Evolutionary conservation across 2,113 vertebrate species (phyloP), one percentile per base, ranked within the genome.

Genomic region (Oreochromis niloticus): DNA sequence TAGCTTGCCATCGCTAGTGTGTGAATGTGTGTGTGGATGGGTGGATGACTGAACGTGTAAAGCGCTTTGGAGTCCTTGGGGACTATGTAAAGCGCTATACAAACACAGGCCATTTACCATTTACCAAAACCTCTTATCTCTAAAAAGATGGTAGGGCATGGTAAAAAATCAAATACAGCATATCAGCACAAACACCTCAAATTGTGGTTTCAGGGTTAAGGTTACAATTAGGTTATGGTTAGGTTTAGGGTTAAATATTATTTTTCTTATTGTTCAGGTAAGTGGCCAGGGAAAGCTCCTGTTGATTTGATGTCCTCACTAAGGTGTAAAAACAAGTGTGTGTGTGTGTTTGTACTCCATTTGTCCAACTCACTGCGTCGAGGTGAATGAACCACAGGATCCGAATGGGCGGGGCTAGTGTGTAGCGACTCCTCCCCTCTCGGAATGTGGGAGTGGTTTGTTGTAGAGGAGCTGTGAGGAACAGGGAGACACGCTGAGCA

Each of bases 401-500:
- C 97, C 0, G 94, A 94, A 79, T 96, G 92, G 90, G 97, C 87
- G 0, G 96, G 94, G 89, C 97, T 97, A 22, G 91, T 94, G 59
- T 93, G 95, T 24, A 93, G 93, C 0, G 96, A 97, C 87, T 97
- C 97, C 3, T 97, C 96, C 92, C 96, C 96, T 34, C 96, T 93
- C 0, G 88, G 85, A 73, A 91, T 96, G 85, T 96, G 32, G 54
- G 96, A 96, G 94, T 92, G 94, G 95, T 95, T 85, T 96, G 96
- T 92, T 56, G 90, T 14, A 2, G 95, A 95, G 91, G 97, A 98
- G 90, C 98, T 99, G 97, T 96, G 93, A 96, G 96, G 94, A 94
- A 96, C 94, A 96, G 95, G 94, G 89, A 97, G 94, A 97, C 96
- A 97, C 92, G 95, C 96, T 95, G 96, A 96, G 95, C 96, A 96